Percentiles rank a stretch among this genome's conserved stretches.
These are phyloP conservation scores for Ammospiza nelsoni DNA, from an alignment of 2,113 vertebrate species.

Conservation along the genomic window DNA sequence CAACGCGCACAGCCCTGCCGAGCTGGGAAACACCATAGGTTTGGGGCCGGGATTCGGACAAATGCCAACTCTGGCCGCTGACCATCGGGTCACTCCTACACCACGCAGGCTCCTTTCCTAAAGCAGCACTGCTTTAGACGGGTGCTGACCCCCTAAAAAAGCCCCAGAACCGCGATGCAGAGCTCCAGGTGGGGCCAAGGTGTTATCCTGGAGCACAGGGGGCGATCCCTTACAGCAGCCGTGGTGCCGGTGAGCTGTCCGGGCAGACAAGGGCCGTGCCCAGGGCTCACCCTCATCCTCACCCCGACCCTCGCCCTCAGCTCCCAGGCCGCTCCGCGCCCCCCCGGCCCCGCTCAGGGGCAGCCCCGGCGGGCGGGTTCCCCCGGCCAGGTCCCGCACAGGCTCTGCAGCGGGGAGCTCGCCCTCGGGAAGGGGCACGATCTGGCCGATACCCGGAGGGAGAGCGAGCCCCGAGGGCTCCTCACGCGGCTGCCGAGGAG, in stretches of 20 bases:
- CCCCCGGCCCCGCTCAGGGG: background rate
- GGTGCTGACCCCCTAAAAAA: rapidly evolving
- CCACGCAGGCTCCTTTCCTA: rapidly evolving
- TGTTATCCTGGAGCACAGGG: background rate
- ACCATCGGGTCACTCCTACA: rapidly evolving
- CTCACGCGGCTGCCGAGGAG: background rate
- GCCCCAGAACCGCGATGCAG: background rate
- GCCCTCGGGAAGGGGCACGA: background rate
- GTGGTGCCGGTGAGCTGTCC: background rate
- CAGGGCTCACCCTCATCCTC: background rate
- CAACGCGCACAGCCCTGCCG: rapidly evolving
- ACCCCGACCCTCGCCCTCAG: no score
- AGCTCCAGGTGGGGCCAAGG: background rate
- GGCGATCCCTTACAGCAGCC: background rate
- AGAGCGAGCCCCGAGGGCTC: background rate
- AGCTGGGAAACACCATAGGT: rapidly evolving
- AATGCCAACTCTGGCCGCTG: background rate
- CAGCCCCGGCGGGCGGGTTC: background rate
- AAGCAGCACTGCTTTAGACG: rapidly evolving
- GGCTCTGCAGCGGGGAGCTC: background rate
- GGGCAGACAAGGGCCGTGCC: background rate
- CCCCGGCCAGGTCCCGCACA: background rate
- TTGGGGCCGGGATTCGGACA: rapidly evolving
- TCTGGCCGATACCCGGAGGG: background rate
- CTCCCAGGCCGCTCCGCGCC: background rate